phyloP scores from a whole-genome alignment of 64 coral and sea anemone genomes.

The Cladopsammia gracilis region DNA sequence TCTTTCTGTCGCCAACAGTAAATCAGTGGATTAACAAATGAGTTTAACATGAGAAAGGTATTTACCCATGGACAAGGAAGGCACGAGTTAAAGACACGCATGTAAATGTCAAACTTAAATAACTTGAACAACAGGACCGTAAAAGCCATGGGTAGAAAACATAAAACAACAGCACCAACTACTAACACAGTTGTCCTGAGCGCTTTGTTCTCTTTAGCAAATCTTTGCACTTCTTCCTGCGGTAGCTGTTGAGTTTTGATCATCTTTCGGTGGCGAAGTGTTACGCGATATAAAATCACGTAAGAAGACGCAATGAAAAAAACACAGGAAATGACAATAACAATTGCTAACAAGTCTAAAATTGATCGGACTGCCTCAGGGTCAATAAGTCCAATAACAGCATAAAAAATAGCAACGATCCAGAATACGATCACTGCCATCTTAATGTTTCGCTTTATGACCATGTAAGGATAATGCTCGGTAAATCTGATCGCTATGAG shows the following conservation, averaged over 20 bases:
- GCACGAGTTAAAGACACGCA: neutral
- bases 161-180: neutral
- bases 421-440: neutral
- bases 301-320: neutral
- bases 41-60: neutral
- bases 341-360: too few species aligned
- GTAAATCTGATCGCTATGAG: neutral
- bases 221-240: too few species aligned
- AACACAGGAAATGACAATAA: neutral
- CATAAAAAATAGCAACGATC: neutral
- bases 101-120: neutral
- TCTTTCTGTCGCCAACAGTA: constrained; percentile 5
- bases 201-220: too few species aligned
- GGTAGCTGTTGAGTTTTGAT: constrained; percentile 2
- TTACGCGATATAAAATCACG: neutral
- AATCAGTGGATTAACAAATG: constrained; percentile 12
- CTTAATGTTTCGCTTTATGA: neutral
- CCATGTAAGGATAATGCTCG: neutral
- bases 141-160: neutral
- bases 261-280: neutral
- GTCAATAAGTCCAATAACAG: neutral
- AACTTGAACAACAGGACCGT: neutral
- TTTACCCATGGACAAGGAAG: neutral
- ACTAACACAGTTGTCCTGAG: neutral
- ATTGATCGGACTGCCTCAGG: too few species aligned